These are phyloP conservation scores for Lithophane ornitopus DNA, from an alignment of 2,888 invertebrate genomes.

Conservation along the genomic window DNA sequence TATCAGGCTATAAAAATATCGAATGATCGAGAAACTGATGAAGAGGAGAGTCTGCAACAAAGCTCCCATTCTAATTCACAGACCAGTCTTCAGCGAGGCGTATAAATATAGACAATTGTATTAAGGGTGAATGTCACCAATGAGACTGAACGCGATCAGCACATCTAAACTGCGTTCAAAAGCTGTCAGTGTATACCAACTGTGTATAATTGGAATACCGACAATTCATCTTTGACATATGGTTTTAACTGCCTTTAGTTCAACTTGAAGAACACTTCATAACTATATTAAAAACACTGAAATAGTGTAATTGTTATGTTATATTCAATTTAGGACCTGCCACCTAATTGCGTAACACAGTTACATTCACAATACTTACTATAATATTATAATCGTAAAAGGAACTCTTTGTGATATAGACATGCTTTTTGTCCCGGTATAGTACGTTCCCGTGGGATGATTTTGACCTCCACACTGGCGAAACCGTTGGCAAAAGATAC, in stretches of 20 bases:
- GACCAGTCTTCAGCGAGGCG: constrained; percentile 83
- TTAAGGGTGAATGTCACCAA: neutral
- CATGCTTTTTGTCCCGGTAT: neutral
- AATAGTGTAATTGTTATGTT: constrained; percentile 18
- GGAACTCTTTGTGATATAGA: neutral
- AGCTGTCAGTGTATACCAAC: neutral
- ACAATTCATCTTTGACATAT: neutral
- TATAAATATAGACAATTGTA: constrained; percentile 66
- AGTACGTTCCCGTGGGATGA: neutral
- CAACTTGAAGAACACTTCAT: neutral
- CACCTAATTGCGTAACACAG: neutral
- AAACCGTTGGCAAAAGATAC: neutral
- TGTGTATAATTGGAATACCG: neutral
- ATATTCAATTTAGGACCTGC: neutral
- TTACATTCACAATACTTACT: too few relatives aligned
- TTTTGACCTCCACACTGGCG: too few relatives aligned
- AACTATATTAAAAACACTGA: neutral
- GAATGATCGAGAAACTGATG: constrained; percentile 96
- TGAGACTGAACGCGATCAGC: neutral
- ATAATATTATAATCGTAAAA: too few relatives aligned
- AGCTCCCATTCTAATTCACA: constrained; percentile 85
- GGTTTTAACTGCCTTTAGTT: neutral
- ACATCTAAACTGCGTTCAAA: neutral
- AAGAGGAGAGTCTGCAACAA: constrained; percentile 88
- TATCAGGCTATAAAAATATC: constrained; percentile 98